Conservation (phyloP, 2,797 vertebrate genomes). For the Galaxias olidus region DNA sequence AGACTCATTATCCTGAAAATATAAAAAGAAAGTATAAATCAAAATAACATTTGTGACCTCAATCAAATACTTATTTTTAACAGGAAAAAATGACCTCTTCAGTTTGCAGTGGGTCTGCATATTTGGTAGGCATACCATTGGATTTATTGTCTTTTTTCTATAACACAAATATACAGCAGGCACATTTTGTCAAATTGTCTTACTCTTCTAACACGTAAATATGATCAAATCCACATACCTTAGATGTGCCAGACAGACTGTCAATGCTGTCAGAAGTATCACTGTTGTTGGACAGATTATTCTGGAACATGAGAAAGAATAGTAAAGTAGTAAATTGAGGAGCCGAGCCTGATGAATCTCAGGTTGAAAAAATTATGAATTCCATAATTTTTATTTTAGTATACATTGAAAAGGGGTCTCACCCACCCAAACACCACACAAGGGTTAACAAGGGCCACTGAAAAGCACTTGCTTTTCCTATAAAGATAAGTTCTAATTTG, state of each 20-base stretch:
- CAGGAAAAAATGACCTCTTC: not conserved
- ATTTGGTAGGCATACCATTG: not conserved
- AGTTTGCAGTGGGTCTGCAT: too few relatives aligned
- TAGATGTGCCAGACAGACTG: conserved; percentile 10
- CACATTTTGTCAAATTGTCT: too few relatives aligned
- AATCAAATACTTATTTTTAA: not conserved
- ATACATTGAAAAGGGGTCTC: too few relatives aligned
- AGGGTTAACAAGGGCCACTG: not conserved
- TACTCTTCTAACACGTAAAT: too few relatives aligned
- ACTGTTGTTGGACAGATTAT: conserved; percentile 6
- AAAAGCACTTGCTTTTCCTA: not conserved
- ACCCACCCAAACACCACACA: too few relatives aligned
- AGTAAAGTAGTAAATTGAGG: conserved; percentile 26
- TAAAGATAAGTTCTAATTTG: not conserved
- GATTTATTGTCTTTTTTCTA: too few relatives aligned
- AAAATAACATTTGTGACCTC: too few relatives aligned
- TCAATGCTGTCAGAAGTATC: conserved; percentile 49
- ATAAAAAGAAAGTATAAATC: not conserved
- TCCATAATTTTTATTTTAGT: too few relatives aligned
- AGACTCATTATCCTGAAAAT: conserved; percentile 5
- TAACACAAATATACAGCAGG: too few relatives aligned
- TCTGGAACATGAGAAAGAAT: conserved; percentile 36
- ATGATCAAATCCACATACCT: too few relatives aligned
- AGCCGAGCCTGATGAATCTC: too few relatives aligned
- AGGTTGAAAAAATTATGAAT: too few relatives aligned